Evolutionary conservation across 2,113 vertebrate genomes (phyloP).

Genomic region (Rattus rattus): DNA sequence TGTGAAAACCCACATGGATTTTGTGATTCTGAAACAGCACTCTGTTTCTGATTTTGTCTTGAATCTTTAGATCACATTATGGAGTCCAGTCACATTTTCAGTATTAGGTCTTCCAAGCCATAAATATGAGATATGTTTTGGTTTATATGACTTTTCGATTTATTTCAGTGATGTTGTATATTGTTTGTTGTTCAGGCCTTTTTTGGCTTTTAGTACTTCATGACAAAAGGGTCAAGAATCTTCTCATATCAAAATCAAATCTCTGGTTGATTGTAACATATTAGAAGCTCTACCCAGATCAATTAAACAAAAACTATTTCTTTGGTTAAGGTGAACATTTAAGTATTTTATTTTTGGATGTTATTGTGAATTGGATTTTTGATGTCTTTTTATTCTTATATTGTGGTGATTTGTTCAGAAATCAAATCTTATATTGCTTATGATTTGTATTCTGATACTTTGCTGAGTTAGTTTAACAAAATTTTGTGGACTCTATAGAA

Average conservation of each 20-base stretch:
- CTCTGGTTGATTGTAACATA: background rate
- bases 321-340: background rate
- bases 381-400: background rate
- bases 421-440: background rate
- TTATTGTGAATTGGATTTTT: background rate
- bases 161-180: background rate
- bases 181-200: background rate
- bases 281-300: background rate
- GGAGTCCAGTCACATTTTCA: background rate
- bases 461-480: background rate
- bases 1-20: background rate
- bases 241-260: background rate
- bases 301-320: background rate
- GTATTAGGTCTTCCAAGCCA: background rate
- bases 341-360: background rate
- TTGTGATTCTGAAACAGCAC: background rate
- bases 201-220: background rate
- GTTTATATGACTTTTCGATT: background rate
- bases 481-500: background rate
- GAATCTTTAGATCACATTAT: background rate
- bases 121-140: background rate
- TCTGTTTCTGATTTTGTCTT: background rate
- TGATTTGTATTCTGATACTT: background rate
- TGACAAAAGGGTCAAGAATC: background rate
- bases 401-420: background rate